phyloP scores from a whole-genome alignment of 2,888 invertebrate genomes.

The Ophion ellenae region DNA sequence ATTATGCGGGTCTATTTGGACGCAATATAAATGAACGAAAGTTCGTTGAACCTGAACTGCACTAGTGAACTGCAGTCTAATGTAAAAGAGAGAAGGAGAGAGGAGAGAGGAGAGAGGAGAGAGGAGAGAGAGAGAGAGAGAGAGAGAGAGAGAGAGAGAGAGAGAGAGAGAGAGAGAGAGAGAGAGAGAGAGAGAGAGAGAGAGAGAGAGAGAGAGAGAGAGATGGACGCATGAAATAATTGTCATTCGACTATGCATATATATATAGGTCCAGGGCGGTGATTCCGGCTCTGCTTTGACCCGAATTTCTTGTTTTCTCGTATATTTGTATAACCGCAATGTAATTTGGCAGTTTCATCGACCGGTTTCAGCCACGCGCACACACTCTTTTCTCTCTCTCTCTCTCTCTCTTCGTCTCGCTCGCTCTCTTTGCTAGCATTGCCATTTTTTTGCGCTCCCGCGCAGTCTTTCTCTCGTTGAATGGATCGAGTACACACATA shows the following conservation, averaged over 20 bases:
- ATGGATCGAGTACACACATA: constrained; percentile 38
- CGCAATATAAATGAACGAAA: constrained; percentile 67
- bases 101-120: constrained; percentile 4
- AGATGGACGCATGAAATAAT: constrained; percentile 57
- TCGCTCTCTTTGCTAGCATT: constrained; percentile 29
- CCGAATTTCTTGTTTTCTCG: constrained; percentile 68
- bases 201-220: constrained; percentile 10
- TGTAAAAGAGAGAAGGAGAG: neutral
- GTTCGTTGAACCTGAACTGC: constrained; percentile 62
- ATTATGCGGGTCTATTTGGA: constrained; percentile 65
- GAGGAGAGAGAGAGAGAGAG: neutral
- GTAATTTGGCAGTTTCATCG: constrained; percentile 71
- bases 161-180: neutral
- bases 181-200: constrained; percentile 8
- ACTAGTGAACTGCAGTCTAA: constrained; percentile 23
- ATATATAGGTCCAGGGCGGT: constrained; percentile 21
- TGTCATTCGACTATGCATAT: constrained; percentile 51
- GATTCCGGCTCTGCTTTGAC: constrained; percentile 55
- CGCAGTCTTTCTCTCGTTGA: constrained; percentile 20
- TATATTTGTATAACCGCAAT: constrained; percentile 70
- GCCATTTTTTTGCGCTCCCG: constrained; percentile 44
- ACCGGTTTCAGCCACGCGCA: constrained; percentile 50
- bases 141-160: constrained; percentile 1
- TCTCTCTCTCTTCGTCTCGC: constrained; percentile 23
- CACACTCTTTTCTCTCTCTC: constrained; percentile 17